Evolutionary conservation across 2,113 vertebrate species (phyloP).

Genomic region (Okapia johnstoni): DNA sequence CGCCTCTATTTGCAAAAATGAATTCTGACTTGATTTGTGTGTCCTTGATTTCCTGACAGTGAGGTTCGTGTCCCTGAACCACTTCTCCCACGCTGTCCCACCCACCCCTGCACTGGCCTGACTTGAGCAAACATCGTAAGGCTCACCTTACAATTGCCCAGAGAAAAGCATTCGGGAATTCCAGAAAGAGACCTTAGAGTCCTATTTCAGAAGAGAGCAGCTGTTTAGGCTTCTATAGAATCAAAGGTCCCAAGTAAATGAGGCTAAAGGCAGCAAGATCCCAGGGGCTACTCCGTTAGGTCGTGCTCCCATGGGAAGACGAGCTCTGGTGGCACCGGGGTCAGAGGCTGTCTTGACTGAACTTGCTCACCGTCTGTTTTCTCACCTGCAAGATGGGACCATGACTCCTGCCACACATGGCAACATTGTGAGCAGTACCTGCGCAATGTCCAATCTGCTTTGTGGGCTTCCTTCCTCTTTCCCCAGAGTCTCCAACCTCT

Average conservation of each 20-base stretch:
- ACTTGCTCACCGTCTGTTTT: not conserved
- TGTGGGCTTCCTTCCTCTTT: not conserved
- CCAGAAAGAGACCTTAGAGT: not conserved
- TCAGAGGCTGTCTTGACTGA: not conserved
- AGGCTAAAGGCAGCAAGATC: not conserved
- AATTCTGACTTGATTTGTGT: conserved; percentile 42
- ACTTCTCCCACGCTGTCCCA: not conserved
- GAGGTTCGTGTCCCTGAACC: conserved; percentile 30
- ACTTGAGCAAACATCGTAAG: not conserved
- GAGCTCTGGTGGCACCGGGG: not conserved
- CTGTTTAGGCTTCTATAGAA: conserved; percentile 40
- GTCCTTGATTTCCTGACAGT: conserved; percentile 50
- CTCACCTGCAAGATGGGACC: not conserved
- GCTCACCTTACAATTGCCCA: conserved; percentile 3
- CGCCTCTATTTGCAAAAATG: conserved; percentile 53
- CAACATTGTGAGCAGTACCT: fast-evolving
- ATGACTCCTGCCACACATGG: not conserved
- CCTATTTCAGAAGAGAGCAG: conserved; percentile 6
- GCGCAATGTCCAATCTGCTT: not conserved
- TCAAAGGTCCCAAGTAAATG: not conserved
- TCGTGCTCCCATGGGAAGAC: not conserved
- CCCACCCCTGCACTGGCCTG: not conserved
- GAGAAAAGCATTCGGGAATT: conserved; percentile 41
- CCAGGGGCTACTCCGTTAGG: fast-evolving
- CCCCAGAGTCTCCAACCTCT: not conserved